These are phyloP conservation scores for Thymelicus acteon DNA, from an alignment of 2,888 invertebrate species.

Conservation along the genomic window DNA sequence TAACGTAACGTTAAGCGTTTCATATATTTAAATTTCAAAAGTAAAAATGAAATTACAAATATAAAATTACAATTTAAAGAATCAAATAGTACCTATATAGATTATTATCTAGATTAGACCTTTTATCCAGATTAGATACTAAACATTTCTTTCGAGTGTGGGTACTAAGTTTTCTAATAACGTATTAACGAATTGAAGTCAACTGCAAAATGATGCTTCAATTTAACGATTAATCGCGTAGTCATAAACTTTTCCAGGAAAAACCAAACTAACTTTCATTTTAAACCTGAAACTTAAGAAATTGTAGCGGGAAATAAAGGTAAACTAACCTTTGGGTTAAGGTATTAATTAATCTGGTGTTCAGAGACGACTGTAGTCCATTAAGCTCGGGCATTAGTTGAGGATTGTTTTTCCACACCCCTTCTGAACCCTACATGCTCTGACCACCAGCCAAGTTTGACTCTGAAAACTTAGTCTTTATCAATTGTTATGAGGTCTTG, in stretches of 20 bases:
- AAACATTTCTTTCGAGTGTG: too few species aligned
- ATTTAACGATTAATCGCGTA: neutral
- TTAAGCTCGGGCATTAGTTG: constrained; percentile 71
- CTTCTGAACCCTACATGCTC: constrained; percentile 45
- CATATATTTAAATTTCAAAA: too few species aligned
- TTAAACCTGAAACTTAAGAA: constrained; percentile 26
- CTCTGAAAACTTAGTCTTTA: neutral
- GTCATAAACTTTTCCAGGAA: neutral
- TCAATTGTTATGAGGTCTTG: constrained; percentile 44
- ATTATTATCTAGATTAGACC: too few species aligned
- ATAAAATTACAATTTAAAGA: too few species aligned
- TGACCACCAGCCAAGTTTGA: constrained; percentile 47
- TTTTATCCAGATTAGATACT: too few species aligned
- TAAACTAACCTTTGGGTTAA: constrained; percentile 49
- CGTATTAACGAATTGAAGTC: too few species aligned
- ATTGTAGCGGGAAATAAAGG: constrained; percentile 36
- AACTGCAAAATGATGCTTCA: too few species aligned
- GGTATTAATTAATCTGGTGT: constrained; percentile 77
- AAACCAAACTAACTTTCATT: constrained; percentile 45
- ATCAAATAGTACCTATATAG: too few species aligned
- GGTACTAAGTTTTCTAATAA: too few species aligned
- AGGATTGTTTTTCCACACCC: constrained; percentile 72
- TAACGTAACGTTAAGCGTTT: too few species aligned
- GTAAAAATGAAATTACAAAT: too few species aligned
- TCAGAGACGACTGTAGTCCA: constrained; percentile 72